Conservation (phyloP, 2,113 vertebrate genomes). For the Poeciliopsis retropinna region DNA sequence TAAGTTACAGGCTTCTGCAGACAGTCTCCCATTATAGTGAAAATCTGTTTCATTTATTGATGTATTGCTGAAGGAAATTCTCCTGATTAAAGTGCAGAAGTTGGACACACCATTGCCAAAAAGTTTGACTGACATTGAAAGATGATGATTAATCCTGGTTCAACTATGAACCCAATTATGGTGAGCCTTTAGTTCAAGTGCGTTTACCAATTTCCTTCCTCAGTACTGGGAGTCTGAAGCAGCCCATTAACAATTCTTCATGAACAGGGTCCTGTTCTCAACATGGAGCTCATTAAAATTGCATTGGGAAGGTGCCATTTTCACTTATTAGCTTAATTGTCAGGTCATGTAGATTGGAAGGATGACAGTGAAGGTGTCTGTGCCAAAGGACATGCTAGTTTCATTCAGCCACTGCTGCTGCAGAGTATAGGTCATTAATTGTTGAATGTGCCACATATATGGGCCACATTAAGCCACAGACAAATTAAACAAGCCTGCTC, state of each 20-base stretch:
- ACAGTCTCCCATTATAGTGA: neutral
- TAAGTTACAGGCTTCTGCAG: neutral
- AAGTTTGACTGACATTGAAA: conserved; percentile 40
- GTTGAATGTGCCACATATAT: conserved; percentile 49
- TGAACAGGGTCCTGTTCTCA: conserved; percentile 57
- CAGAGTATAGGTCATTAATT: conserved; percentile 59
- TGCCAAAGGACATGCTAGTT: conserved; percentile 68
- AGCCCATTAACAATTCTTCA: conserved; percentile 62
- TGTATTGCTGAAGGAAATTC: neutral
- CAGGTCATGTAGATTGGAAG: conserved; percentile 74
- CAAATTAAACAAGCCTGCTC: conserved; percentile 71
- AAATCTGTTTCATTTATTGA: neutral
- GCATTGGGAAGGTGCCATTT: conserved; percentile 75
- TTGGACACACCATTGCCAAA: neutral
- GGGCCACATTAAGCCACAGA: conserved; percentile 72
- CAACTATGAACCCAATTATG: conserved; percentile 44
- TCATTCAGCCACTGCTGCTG: conserved; percentile 44
- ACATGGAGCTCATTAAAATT: conserved; percentile 78
- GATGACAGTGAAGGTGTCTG: conserved; percentile 74
- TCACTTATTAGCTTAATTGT: conserved; percentile 80
- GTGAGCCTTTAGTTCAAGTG: conserved; percentile 51
- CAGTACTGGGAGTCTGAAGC: conserved; percentile 49
- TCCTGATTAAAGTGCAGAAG: conserved; percentile 2
- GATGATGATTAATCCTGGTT: conserved; percentile 26
- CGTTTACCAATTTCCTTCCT: conserved; percentile 48